Base-by-base conservation (phyloP, 2,113 vertebrate species). In the Podiceps cristatus region DNA sequence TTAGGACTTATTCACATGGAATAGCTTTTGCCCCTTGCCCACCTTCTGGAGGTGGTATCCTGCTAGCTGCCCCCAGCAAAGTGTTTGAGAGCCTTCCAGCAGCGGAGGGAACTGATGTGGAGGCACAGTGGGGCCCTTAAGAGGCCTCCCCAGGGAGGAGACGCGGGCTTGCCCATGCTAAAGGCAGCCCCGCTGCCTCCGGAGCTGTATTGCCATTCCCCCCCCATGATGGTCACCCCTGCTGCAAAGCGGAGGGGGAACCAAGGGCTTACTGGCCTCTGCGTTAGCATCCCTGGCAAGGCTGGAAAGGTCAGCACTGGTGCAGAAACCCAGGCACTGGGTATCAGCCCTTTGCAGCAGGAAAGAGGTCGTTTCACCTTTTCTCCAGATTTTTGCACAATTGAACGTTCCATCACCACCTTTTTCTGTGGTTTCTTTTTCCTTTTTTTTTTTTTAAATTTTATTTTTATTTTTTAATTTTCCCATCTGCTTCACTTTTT, bases 181-280 rank as follows among this genome's bases (percentile, higher is more conserved):
- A 50, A 75, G 50, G 27, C 18, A 71, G 31, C 9, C 37, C 40
- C 0, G 0, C 24, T 69, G 31, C 37, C 55, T 40, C 49, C 31
- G 0, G 0, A 25, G 1, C 27, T 23, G 10, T 37, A 16, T 37
- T 37, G 5, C 23, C 5, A 1, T 24, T 15, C 45, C 9, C 53
- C 40, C 5, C 5, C 10, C 2, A 0, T 9, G 37, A 47, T 11
- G 19, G 15, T 85, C 28, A 8, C 5, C 14, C 45, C 42, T 42
- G 25, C 29, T 33, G 42, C 2, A 3, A 64, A 59, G 44, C 3
- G 5, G 40, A 85, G 47, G 13, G 59, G 15, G 53, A 59, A 44
- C 6, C 63, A 85, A 58, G 25, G 37, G 17, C 72, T 58, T 4
- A 1, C 25, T 37, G 47, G 18, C 35, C 23, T 27, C 45, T 75